These are phyloP conservation scores for Solea senegalensis DNA, from an alignment of 2,113 vertebrate genomes.

Conservation along the genomic window DNA sequence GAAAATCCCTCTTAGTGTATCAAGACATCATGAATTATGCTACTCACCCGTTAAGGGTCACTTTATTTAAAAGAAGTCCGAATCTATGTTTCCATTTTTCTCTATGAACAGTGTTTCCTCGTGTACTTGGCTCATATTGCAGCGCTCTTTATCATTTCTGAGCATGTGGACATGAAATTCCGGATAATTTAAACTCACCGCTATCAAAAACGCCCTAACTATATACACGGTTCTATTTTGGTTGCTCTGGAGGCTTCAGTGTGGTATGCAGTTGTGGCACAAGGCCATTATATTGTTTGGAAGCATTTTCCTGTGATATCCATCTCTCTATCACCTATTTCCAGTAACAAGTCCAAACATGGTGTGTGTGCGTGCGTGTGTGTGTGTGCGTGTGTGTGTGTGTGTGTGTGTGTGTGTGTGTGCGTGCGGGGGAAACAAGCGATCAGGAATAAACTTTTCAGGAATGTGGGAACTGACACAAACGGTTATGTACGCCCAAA, in stretches of 20 bases:
- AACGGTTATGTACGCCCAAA: no score
- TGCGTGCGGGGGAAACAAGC: neutral
- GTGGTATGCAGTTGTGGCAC: slow-evolving; percentile 9
- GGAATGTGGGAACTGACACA: no score
- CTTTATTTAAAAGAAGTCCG: neutral
- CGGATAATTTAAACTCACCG: no score
- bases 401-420: neutral
- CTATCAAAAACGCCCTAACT: no score
- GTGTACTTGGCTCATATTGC: no score
- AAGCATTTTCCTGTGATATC: slow-evolving; percentile 31
- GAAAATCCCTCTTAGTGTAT: neutral
- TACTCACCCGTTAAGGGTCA: neutral
- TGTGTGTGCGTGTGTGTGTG: neutral
- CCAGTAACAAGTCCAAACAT: slow-evolving; percentile 30
- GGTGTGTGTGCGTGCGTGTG: neutral
- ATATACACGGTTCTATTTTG: neutral
- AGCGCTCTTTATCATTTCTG: neutral
- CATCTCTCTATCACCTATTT: slow-evolving; percentile 5
- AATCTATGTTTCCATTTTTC: no score
- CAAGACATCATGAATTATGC: neutral
- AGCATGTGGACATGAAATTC: neutral
- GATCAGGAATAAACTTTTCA: no score
- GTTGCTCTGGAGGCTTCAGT: neutral
- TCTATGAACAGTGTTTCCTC: no score
- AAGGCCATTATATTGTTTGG: slow-evolving; percentile 16